Percentiles rank a stretch among this genome's conserved stretches.
These are phyloP conservation scores for Dysidea cf. avara DNA, from an alignment of 37 sponge, comb jelly and placozoan genomes.

Conservation along the genomic window DNA sequence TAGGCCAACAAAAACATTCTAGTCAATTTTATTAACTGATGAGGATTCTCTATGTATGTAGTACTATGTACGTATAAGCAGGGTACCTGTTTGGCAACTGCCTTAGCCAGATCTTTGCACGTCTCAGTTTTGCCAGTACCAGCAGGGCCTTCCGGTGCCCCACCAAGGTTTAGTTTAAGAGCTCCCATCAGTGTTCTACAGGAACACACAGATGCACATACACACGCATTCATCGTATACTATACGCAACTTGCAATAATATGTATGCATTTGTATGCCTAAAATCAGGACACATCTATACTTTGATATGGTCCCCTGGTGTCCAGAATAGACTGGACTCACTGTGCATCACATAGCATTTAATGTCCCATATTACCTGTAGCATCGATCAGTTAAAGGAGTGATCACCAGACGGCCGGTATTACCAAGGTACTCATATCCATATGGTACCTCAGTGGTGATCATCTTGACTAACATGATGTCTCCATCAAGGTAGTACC, in stretches of 20 bases:
- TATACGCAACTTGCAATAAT: too few relatives aligned
- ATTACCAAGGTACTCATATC: slow-evolving; percentile 98
- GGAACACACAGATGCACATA: background rate
- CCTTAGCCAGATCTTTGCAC: slow-evolving; percentile 97
- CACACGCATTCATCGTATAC: too few relatives aligned
- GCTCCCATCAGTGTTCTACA: slow-evolving; percentile 95
- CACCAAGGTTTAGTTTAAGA: slow-evolving; percentile 93
- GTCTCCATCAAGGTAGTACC: slow-evolving; percentile 93
- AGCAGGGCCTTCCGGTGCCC: slow-evolving; percentile 98
- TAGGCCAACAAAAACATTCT: background rate
- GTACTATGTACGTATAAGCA: background rate
- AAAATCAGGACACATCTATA: too few relatives aligned
- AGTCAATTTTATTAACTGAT: background rate
- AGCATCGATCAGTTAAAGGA: slow-evolving; percentile 97
- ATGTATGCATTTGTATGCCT: too few relatives aligned
- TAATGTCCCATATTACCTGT: slow-evolving; percentile 65
- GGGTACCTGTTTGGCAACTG: slow-evolving; percentile 93
- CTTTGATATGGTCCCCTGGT: too few relatives aligned
- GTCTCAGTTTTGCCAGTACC: slow-evolving; percentile 97
- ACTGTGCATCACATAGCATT: background rate
- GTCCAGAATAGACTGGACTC: background rate
- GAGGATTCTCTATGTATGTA: slow-evolving; percentile 1
- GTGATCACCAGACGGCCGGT: slow-evolving; percentile 98
- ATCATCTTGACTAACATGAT: slow-evolving; percentile 90
- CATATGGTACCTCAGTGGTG: slow-evolving; percentile 94